Evolutionary conservation across 2,888 invertebrate genomes (phyloP).

Genomic region (Hemaris fuciformis): DNA sequence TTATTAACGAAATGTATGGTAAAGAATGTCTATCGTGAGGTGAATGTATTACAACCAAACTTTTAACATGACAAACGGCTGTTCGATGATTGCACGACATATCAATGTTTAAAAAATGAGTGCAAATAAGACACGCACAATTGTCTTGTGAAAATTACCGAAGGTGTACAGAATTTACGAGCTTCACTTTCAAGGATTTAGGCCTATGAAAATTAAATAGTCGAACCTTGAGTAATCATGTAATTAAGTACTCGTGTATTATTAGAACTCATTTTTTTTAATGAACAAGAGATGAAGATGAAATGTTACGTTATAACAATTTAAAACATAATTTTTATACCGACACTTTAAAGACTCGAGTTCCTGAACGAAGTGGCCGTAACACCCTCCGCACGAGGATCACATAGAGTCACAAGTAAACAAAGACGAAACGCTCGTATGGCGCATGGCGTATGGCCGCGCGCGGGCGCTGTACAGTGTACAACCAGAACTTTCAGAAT

Average conservation of each 20-base stretch:
- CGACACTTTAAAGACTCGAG: background rate
- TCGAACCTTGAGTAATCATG: background rate
- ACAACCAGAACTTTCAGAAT: background rate
- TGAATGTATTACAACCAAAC: constrained; percentile 68
- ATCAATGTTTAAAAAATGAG: background rate
- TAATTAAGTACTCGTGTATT: background rate
- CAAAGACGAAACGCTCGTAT: background rate
- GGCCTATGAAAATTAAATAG: background rate
- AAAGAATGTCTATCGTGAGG: constrained; percentile 72
- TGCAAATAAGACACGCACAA: background rate
- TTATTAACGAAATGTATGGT: constrained; percentile 79
- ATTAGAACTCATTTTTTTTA: constrained; percentile 1
- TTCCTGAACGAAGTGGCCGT: background rate
- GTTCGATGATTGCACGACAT: background rate
- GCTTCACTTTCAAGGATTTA: background rate
- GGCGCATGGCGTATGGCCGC: background rate
- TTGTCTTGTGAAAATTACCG: too few species aligned
- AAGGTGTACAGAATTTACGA: background rate
- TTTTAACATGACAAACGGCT: constrained; percentile 21
- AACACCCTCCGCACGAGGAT: background rate
- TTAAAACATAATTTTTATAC: background rate
- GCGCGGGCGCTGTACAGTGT: background rate
- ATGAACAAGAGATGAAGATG: background rate
- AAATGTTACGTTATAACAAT: constrained; percentile 3
- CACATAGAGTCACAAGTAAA: background rate